Evolutionary conservation across 1,140 invertebrate species (phyloP).

Genomic region (Drosophila auraria): DNA sequence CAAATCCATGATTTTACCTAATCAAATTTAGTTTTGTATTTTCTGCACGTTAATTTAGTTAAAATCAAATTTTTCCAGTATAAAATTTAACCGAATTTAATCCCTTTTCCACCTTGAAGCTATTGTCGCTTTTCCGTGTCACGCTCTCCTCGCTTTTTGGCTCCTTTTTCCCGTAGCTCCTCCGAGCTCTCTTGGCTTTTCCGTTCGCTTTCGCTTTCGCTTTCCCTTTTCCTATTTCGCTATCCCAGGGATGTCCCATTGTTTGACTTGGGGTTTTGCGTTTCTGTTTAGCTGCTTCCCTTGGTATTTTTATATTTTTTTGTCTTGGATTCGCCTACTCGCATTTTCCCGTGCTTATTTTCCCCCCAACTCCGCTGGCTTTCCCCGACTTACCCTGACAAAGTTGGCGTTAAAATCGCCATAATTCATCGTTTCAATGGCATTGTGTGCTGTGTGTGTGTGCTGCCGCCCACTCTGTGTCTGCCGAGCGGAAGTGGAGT

Average conservation of each 20-base stretch:
- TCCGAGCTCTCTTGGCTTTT: no score
- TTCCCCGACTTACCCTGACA: constrained; percentile 21
- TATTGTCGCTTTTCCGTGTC: constrained; percentile 1
- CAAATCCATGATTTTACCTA: no score
- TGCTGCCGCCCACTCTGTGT: neutral
- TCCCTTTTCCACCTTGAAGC: no score
- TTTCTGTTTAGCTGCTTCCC: constrained; percentile 36
- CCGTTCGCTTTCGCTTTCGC: neutral
- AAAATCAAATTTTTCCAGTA: no score
- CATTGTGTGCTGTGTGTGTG: constrained; percentile 49
- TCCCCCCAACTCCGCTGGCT: neutral
- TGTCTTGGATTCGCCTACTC: constrained; percentile 22
- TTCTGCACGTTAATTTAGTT: neutral
- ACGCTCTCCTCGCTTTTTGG: constrained; percentile 3
- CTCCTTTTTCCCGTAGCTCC: neutral
- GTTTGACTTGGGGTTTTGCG: constrained; percentile 37
- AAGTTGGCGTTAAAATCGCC: constrained; percentile 76
- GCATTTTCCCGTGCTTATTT: constrained; percentile 3
- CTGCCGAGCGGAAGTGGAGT: constrained; percentile 64
- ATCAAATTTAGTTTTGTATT: neutral
- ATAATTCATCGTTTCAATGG: constrained; percentile 80
- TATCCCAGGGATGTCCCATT: constrained; percentile 20
- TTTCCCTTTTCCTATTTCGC: neutral
- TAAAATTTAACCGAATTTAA: no score
- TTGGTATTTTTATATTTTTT: constrained; percentile 26